Percentiles rank a stretch among this genome's conserved stretches.
phyloP scores from a whole-genome alignment of 2,113 vertebrate species.

The Sula dactylatra region DNA sequence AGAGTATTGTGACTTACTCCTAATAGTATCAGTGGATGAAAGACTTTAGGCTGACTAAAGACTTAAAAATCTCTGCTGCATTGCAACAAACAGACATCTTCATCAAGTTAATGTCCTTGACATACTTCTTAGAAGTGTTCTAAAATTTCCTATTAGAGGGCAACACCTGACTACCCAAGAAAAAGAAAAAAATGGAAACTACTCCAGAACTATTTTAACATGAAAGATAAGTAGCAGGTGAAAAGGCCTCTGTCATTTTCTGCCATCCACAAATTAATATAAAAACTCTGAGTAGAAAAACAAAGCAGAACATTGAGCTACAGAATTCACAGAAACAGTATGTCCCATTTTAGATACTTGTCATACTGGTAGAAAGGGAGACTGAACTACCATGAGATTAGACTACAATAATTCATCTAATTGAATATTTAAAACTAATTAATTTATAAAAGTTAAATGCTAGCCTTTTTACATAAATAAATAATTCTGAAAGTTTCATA shows the following conservation, averaged over 20 bases:
- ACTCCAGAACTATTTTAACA: neutral
- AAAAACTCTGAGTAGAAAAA: neutral
- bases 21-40: neutral
- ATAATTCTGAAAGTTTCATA: neutral
- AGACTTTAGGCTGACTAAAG: neutral
- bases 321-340: neutral
- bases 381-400: neutral
- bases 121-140: constrained; percentile 1
- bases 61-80: neutral
- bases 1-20: neutral
- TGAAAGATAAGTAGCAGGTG: neutral
- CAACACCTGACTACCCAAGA: neutral
- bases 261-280: neutral
- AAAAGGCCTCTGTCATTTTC: neutral
- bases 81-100: neutral
- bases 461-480: constrained; percentile 13
- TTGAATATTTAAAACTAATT: constrained; percentile 8
- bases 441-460: neutral
- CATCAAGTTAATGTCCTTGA: constrained; percentile 32
- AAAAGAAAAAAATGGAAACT: neutral
- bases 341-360: neutral
- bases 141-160: neutral
- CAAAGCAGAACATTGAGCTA: neutral
- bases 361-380: neutral
- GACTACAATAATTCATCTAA: neutral